phyloP scores from a whole-genome alignment of 2,888 invertebrate species.

The Seira sanloemensis region DNA sequence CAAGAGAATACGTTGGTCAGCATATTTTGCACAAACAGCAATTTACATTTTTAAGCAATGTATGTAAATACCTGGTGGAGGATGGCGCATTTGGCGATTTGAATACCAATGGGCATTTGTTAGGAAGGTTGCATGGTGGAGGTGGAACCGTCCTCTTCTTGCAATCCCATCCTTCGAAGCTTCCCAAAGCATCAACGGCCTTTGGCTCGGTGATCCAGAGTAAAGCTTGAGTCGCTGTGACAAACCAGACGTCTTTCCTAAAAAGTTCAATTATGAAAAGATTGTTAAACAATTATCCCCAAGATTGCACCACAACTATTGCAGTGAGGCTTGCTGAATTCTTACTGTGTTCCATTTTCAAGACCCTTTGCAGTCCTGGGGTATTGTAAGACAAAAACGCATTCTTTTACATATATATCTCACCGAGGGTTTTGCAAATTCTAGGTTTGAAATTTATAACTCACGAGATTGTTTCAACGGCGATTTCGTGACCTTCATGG shows the following conservation, averaged over 20 bases:
- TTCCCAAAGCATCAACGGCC: slow-evolving; percentile 81
- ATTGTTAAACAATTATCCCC: background rate
- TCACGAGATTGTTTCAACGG: slow-evolving; percentile 84
- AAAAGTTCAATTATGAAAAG: slow-evolving; percentile 70
- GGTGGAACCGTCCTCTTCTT: slow-evolving; percentile 83
- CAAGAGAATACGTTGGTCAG: no score
- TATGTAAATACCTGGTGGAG: slow-evolving; percentile 65
- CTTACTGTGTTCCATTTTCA: slow-evolving; percentile 87
- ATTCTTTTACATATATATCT: no score
- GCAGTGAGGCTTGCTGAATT: no score
- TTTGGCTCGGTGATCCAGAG: slow-evolving; percentile 94
- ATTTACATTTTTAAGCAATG: no score
- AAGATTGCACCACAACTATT: no score
- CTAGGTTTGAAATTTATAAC: slow-evolving; percentile 75
- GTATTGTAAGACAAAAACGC: no score
- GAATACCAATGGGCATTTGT: slow-evolving; percentile 89
- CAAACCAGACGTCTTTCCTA: slow-evolving; percentile 91
- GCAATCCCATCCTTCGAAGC: slow-evolving; percentile 90
- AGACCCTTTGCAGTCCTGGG: slow-evolving; percentile 87
- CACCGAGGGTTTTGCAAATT: background rate
- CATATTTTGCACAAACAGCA: no score
- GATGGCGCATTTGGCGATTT: slow-evolving; percentile 81
- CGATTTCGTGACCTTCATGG: slow-evolving; percentile 91
- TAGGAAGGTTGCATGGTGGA: slow-evolving; percentile 86
- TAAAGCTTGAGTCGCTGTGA: slow-evolving; percentile 90